Conservation (phyloP, 2,888 invertebrate genomes). For the Dolomedes plantarius region DNA sequence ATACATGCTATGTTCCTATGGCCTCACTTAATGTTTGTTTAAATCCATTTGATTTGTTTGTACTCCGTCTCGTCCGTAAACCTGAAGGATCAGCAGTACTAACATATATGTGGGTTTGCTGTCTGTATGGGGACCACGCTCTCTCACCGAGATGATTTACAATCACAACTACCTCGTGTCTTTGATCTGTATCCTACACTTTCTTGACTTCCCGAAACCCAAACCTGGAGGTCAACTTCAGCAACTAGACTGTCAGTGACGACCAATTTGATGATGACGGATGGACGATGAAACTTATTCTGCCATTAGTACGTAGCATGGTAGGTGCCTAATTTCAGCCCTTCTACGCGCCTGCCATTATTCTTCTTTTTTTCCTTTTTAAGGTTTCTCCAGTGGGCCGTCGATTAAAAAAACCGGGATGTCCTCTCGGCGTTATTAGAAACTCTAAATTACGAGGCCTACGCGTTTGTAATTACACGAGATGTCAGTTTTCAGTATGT, state of each 20-base stretch:
- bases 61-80: neutral
- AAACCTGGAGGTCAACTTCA: neutral
- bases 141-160: neutral
- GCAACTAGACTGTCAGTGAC: neutral
- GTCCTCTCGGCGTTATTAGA: slow-evolving; percentile 12
- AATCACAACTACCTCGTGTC: neutral
- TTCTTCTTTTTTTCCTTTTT: neutral
- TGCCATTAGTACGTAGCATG: slow-evolving; percentile 14
- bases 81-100: neutral
- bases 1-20: no score
- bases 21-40: no score
- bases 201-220: neutral
- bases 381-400: slow-evolving; percentile 17
- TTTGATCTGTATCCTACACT: neutral
- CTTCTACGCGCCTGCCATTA: neutral
- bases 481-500: slow-evolving; percentile 1
- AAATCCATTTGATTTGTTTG: neutral
- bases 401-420: slow-evolving; percentile 15
- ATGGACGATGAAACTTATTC: slow-evolving; percentile 11
- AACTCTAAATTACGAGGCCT: slow-evolving; percentile 26
- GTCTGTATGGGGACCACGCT: neutral
- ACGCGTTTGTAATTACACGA: slow-evolving; percentile 35
- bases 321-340: slow-evolving; percentile 18
- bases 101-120: neutral
- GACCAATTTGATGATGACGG: slow-evolving; percentile 20